A percentile compares a stretch with the other conserved stretches of the same genome.
These are phyloP conservation scores for Axis porcinus DNA, from an alignment of 2,113 vertebrate genomes.

Conservation along the genomic window DNA sequence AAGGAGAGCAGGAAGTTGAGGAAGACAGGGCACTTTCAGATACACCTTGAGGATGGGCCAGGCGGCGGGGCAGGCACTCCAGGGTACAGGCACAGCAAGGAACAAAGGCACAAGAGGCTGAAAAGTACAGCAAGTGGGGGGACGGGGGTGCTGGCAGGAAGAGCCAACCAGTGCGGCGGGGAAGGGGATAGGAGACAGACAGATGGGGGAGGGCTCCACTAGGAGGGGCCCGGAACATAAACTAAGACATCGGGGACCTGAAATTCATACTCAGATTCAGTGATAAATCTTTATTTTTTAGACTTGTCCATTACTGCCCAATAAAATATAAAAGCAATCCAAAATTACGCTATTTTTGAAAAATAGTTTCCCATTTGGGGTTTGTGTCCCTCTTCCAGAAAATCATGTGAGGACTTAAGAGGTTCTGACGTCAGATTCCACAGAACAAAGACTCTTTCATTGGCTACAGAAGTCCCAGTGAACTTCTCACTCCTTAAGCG, in stretches of 20 bases:
- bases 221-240: not conserved
- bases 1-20: accelerated
- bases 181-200: accelerated
- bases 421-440: not conserved
- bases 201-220: accelerated
- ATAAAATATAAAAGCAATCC: slow-evolving; percentile 59
- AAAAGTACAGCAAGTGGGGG: accelerated
- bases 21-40: too few relatives aligned
- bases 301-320: not conserved
- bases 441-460: not conserved
- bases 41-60: not conserved
- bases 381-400: not conserved
- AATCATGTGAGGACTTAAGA: not conserved
- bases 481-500: not conserved
- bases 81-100: not conserved
- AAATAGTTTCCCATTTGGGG: slow-evolving; percentile 11
- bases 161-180: not conserved
- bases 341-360: slow-evolving; percentile 23
- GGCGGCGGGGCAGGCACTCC: not conserved
- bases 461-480: not conserved
- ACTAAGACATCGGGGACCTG: not conserved
- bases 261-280: not conserved
- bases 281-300: slow-evolving; percentile 40
- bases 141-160: not conserved
- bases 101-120: not conserved